phyloP scores from a whole-genome alignment of 2,888 invertebrate species.

The Acanthopleura granulata region DNA sequence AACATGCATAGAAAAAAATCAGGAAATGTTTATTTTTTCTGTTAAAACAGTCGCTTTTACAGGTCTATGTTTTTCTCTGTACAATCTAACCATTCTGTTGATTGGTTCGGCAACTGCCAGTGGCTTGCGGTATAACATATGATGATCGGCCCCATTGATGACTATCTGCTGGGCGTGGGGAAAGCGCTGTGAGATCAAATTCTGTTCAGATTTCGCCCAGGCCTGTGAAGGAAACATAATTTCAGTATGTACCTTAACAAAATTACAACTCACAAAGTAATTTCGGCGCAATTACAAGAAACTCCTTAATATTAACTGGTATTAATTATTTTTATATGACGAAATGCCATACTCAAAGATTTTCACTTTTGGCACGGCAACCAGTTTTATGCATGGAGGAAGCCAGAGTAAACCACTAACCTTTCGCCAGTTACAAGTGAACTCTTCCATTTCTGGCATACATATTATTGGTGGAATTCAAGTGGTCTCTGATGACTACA shows the following conservation, averaged over 20 bases:
- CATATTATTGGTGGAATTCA: too few species aligned
- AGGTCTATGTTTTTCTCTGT: constrained; percentile 15
- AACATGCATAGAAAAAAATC: neutral
- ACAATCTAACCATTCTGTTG: constrained; percentile 44
- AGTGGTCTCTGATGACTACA: too few species aligned
- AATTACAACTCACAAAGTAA: neutral
- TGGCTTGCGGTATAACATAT: constrained; percentile 60
- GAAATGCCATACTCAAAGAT: neutral
- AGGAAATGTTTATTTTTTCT: neutral
- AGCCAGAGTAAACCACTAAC: neutral
- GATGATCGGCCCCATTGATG: constrained; percentile 63
- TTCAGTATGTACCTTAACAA: neutral
- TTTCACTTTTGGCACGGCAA: neutral
- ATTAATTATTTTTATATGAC: too few species aligned
- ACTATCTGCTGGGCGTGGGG: constrained; percentile 61
- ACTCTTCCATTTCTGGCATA: neutral
- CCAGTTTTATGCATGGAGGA: neutral
- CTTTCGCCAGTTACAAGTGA: neutral
- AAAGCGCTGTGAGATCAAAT: constrained; percentile 52
- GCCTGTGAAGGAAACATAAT: constrained; percentile 47
- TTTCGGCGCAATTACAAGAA: too few species aligned
- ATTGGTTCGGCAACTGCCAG: constrained; percentile 57
- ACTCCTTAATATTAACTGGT: too few species aligned
- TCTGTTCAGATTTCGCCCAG: constrained; percentile 65
- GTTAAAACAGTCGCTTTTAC: neutral